phyloP scores from a whole-genome alignment of 2,888 invertebrate species.

The Andrena haemorrhoa region DNA sequence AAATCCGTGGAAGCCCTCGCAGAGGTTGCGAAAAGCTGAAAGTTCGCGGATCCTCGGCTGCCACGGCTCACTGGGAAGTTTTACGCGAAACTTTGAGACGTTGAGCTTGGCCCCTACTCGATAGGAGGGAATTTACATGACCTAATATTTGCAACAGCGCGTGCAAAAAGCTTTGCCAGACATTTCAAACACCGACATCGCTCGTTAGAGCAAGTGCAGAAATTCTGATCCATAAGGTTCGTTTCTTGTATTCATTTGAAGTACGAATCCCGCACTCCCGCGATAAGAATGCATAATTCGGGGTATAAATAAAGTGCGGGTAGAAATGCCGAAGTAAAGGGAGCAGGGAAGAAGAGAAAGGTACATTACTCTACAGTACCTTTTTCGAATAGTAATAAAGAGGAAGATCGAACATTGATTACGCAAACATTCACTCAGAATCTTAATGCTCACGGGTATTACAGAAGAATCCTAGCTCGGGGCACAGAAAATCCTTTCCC shows the following conservation, averaged over 20 bases:
- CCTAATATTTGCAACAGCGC: background rate
- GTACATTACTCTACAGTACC: background rate
- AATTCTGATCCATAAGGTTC: background rate
- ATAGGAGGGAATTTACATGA: background rate
- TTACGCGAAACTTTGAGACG: constrained; percentile 6
- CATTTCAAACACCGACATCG: background rate
- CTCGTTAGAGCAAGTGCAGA: background rate
- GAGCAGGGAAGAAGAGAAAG: background rate
- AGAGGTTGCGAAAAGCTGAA: background rate
- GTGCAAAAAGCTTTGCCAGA: background rate
- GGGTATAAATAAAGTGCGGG: background rate
- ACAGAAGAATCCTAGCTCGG: background rate
- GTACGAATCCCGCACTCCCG: background rate
- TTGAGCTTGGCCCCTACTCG: background rate
- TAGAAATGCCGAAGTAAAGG: background rate
- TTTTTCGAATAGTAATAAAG: background rate
- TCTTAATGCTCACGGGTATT: background rate
- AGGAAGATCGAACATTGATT: background rate
- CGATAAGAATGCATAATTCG: background rate
- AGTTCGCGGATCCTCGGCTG: background rate
- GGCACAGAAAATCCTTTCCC: background rate
- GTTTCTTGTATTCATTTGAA: background rate
- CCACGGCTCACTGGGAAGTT: background rate
- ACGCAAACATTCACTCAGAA: background rate
- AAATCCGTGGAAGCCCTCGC: background rate